Evolutionary conservation across 1,140 invertebrate species (phyloP).

Genomic region (Achroia grisella): DNA sequence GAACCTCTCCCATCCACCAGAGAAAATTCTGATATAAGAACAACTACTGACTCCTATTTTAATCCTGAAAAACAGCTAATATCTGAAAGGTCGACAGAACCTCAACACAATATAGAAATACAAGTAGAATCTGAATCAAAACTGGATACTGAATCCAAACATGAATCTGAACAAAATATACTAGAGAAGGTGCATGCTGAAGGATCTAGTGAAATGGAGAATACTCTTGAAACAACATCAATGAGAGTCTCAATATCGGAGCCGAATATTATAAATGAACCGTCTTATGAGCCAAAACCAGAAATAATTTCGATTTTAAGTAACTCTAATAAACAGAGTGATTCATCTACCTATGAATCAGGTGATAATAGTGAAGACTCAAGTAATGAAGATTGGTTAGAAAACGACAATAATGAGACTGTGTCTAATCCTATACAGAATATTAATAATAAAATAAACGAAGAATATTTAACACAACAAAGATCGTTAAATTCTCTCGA

Average conservation of each 20-base stretch:
- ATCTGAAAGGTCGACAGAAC: conserved; percentile 4
- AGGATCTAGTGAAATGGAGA: not conserved
- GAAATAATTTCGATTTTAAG: conserved; percentile 37
- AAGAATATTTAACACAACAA: conserved; percentile 25
- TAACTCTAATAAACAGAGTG: conserved; percentile 14
- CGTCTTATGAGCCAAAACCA: conserved; percentile 38
- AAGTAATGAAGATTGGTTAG: conserved; percentile 37
- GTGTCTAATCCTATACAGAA: conserved; percentile 1
- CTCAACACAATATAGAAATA: conserved; percentile 7
- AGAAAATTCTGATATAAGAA: conserved; percentile 15
- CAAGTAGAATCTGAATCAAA: not conserved
- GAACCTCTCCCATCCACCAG: conserved; percentile 17
- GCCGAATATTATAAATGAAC: conserved; percentile 33
- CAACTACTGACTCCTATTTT: conserved; percentile 1
- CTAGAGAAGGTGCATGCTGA: not conserved
- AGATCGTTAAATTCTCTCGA: conserved; percentile 39
- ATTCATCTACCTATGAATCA: not conserved
- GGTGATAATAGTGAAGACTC: conserved; percentile 11
- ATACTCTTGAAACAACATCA: conserved; percentile 22
- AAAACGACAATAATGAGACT: conserved; percentile 13
- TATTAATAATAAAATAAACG: not conserved
- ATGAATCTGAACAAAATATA: conserved; percentile 4
- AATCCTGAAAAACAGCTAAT: not conserved
- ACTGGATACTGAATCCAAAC: not conserved
- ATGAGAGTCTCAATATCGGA: conserved; percentile 32